phyloP scores from a whole-genome alignment of 2,888 invertebrate species.

The Drosophila nr. perissopoda region DNA sequence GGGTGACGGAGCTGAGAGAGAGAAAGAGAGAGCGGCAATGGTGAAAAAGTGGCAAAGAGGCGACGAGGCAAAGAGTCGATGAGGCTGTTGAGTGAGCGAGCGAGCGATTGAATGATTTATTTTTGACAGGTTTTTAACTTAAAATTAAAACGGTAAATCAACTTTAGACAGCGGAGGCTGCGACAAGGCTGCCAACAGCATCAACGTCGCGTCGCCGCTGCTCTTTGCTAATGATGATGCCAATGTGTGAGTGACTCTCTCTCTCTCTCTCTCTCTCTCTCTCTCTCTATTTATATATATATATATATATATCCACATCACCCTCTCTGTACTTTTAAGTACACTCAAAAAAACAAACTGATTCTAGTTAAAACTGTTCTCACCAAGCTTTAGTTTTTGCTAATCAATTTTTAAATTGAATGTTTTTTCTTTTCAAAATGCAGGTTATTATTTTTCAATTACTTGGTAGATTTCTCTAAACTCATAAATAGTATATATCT shows the following conservation, averaged over 20 bases:
- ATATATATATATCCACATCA: background rate
- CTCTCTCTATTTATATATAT: background rate
- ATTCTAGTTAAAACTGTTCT: too few species aligned
- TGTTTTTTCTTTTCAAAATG: background rate
- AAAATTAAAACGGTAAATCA: conserved; percentile 84
- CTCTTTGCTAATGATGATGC: conserved; percentile 78
- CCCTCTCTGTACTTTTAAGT: background rate
- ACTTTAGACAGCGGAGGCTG: conserved; percentile 80
- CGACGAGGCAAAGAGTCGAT: conserved; percentile 13
- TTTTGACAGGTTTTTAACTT: conserved; percentile 84
- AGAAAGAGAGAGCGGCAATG: too few species aligned
- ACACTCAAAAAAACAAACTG: background rate
- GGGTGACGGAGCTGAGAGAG: background rate
- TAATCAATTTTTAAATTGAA: background rate
- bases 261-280: too few species aligned
- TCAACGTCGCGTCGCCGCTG: conserved; percentile 50
- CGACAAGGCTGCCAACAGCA: conserved; percentile 75
- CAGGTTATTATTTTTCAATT: background rate
- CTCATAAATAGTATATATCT: background rate
- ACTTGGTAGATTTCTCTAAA: fast-evolving
- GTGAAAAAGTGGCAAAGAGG: conserved; percentile 1
- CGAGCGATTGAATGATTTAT: conserved; percentile 83
- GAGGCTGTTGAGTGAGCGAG: conserved; percentile 39
- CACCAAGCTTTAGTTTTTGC: too few species aligned
- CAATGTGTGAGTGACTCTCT: conserved; percentile 44